Evolutionary conservation across 2,888 invertebrate genomes (phyloP).

Genomic region (Xestoiulus laeticollis): DNA sequence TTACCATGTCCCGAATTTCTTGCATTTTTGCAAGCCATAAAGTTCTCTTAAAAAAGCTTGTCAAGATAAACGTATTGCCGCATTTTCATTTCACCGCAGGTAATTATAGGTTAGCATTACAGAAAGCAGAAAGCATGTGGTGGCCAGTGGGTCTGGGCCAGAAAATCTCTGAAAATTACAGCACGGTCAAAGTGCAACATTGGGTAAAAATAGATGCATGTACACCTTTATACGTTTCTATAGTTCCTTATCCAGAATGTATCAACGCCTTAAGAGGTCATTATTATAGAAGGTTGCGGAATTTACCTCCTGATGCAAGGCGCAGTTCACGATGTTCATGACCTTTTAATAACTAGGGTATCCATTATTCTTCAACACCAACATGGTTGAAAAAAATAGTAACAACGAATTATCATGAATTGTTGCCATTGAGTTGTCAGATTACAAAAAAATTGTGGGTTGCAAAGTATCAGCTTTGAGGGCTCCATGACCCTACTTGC

Average conservation of each 20-base stretch:
- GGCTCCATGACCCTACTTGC: no score
- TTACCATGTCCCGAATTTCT: not conserved
- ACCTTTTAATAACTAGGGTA: not conserved
- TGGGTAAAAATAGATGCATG: not conserved
- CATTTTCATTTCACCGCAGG: not conserved
- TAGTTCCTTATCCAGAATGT: not conserved
- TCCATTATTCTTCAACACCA: not conserved
- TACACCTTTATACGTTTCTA: not conserved
- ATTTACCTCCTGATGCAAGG: not conserved
- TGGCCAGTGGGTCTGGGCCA: not conserved
- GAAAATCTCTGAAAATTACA: not conserved
- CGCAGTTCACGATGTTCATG: not conserved
- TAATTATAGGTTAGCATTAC: conserved; percentile 16
- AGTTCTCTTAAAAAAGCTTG: not conserved
- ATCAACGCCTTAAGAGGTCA: not conserved
- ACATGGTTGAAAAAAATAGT: not conserved
- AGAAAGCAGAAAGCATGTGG: not conserved
- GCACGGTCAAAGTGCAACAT: not conserved
- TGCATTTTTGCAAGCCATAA: not conserved
- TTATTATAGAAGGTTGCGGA: not conserved
- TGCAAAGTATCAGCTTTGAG: no score
- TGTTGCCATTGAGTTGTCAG: no score
- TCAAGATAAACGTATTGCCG: not conserved
- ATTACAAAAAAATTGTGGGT: not conserved
- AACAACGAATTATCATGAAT: not conserved